Evolutionary conservation across 2,888 invertebrate genomes (phyloP), one percentile per base, ranked within the genome.

Genomic region (Luperina testacea): DNA sequence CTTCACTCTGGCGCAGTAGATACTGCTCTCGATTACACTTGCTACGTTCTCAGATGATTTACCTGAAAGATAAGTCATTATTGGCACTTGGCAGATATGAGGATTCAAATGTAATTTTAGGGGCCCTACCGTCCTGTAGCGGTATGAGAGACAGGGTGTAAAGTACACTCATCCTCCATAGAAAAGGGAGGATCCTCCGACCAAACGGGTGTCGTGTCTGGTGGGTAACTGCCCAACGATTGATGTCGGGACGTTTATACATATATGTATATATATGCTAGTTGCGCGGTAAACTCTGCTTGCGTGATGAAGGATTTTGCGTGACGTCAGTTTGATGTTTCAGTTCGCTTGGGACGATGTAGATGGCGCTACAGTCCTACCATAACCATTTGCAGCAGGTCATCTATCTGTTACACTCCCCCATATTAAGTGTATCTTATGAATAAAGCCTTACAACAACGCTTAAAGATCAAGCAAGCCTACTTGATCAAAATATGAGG

Each of bases 1-100:
- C 75, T 93, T 95, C 0, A 97, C 93, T 81, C 95, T 95, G 6
- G 95, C 96, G 84, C 93, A 94, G 88, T 96, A 94, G 77, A 96
- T 95, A 87, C 95, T 96, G 89, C 92, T 95, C 82, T 96, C 95
- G 3, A 95, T 94, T 63, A 94, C 87, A 72, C 87, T 92, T 0
- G 93, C 87, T 0, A 95, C 92, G 75, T 94, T 95, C 48, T 95
- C 95, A 0, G 92, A 87, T 0, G 94, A 93, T 77, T 95, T 95
- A 61, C 87, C 95, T 94, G 87, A 5, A 53, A 77, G 13, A 0
- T 53, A 2, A 27, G 20, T 27, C 1, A 63, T 38, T 38, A 27
- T 59, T 59, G 57, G 57, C 57, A 11, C n/a, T 59, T 59, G n/a
- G n/a, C n/a, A n/a, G n/a, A n/a, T 59, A 59, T 13, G 11, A n/a